Conservation (phyloP, 2,113 vertebrate genomes). For the Cynoglossus semilaevis region DNA sequence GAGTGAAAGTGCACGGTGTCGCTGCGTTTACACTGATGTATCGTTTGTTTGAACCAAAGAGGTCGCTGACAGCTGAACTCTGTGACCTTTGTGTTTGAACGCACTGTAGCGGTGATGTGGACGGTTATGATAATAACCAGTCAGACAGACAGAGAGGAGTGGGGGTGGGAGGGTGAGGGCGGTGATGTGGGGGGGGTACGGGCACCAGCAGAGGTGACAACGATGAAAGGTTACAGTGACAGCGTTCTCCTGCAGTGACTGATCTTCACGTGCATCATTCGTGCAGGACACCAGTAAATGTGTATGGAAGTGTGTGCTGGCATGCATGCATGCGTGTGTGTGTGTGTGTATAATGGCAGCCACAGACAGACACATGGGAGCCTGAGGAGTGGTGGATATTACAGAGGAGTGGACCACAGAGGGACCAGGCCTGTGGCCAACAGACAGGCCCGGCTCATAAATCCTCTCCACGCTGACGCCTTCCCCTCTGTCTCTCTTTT, state of each 20-base stretch:
- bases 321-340: conserved; percentile 9
- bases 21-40: too few species aligned
- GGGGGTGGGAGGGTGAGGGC: too few species aligned
- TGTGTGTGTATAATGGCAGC: conserved; percentile 49
- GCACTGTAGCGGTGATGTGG: conserved; percentile 35
- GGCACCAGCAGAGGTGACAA: too few species aligned
- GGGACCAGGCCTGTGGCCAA: conserved; percentile 68
- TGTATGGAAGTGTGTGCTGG: conserved; percentile 5
- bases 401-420: conserved; percentile 75
- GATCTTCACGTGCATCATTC: conserved; percentile 25
- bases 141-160: conserved; percentile 11
- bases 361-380: conserved; percentile 74
- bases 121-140: conserved; percentile 2
- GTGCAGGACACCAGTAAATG: conserved; percentile 22
- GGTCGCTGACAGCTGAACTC: not conserved
- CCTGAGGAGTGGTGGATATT: conserved; percentile 71
- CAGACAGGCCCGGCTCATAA: conserved; percentile 71
- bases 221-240: conserved; percentile 31
- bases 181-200: too few species aligned
- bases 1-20: too few species aligned
- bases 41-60: too few species aligned
- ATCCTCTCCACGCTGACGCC: conserved; percentile 69
- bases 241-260: conserved; percentile 36
- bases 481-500: conserved; percentile 38
- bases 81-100: conserved; percentile 7